Base-by-base conservation (phyloP, 2,888 invertebrate species). In the Candidula unifasciata region DNA sequence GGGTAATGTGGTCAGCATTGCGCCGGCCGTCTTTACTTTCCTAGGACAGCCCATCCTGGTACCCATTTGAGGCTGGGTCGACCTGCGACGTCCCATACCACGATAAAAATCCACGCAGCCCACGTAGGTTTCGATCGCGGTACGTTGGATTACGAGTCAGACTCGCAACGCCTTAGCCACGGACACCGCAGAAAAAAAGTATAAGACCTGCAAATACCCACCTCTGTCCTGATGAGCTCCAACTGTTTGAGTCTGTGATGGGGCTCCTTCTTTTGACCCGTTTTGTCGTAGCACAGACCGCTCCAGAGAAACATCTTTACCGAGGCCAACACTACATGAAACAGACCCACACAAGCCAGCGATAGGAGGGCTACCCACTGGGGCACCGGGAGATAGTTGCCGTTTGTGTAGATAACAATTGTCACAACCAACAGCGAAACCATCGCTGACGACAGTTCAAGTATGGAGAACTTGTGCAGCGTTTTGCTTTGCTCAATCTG, bases 151-250 rank as follows among this genome's bases (percentile, higher is more conserved):
- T n/a, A n/a, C n/a, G n/a, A n/a, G n/a, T n/a, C n/a, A n/a, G n/a
- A n/a, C n/a, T n/a, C n/a, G n/a, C n/a, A n/a, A n/a, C n/a, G n/a
- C n/a, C n/a, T n/a, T n/a, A n/a, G n/a, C n/a, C n/a, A n/a, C n/a
- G n/a, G n/a, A n/a, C 44, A 44, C 6, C 44, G 44, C 44, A 44
- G 2, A 44, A 6, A 44, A 10, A 10, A 13, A 10, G 44, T 10
- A 44, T 44, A 44, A 13, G 8, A 6, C 8, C 10, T 5, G 21
- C 0, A 60, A 54, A 57, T 3, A 85, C 88, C 84, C 79, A 91
- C 91, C 89, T 92, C 91, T 27, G 90, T 88, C 87, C 88, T 89
- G 18, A 92, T 86, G n/a, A 92, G 88, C 80, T 91, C 90, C 79
- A 92, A 83, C 77, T 90, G 90, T 85, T 92, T 92, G 77, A 92